Evolutionary conservation across 2,797 vertebrate genomes (phyloP).

Genomic region (Eremophila alpestris): DNA sequence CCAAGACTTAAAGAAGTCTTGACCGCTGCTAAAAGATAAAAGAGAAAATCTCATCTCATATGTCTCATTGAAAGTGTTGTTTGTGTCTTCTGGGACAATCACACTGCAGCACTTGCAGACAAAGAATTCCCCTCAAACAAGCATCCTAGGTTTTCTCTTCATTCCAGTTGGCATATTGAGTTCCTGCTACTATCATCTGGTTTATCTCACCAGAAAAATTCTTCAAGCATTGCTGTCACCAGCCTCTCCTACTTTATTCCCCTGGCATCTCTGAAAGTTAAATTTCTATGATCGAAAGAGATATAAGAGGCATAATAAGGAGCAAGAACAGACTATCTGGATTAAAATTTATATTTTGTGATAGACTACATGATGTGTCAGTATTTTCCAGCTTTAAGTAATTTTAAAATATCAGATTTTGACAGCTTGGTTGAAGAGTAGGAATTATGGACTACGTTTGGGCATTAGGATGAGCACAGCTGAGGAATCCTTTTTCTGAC

Average conservation of each 20-base stretch:
- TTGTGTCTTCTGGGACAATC: neutral
- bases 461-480: neutral
- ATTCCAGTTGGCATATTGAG: neutral
- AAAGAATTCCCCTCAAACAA: neutral
- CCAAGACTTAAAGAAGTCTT: neutral
- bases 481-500: neutral
- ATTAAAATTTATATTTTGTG: neutral
- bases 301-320: neutral
- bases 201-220: neutral
- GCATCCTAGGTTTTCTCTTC: neutral
- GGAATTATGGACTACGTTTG: neutral
- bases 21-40: constrained; percentile 1
- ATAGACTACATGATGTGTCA: neutral
- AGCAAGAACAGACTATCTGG: neutral
- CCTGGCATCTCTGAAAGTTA: neutral
- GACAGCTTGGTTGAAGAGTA: neutral
- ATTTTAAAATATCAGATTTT: neutral
- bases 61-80: neutral
- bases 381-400: neutral
- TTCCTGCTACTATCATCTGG: neutral
- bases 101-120: neutral
- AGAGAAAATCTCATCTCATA: neutral
- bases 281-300: neutral
- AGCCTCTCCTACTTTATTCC: neutral
- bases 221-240: neutral